Base-by-base conservation (phyloP, 2,797 vertebrate species). In the Pampus argenteus region DNA sequence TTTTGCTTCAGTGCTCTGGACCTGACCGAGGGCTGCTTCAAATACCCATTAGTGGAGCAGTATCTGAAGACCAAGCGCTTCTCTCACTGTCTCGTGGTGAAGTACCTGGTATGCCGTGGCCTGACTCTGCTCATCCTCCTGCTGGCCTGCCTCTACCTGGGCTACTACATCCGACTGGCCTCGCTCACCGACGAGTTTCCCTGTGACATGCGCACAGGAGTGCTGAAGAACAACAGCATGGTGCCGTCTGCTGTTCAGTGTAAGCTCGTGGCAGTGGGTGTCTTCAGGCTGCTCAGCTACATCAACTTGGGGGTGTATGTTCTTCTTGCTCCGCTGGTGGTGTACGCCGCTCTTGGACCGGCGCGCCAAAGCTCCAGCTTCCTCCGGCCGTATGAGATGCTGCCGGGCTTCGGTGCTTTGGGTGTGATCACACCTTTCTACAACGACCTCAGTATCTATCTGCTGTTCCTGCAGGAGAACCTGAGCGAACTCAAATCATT, bases 11-110 rank as follows among this genome's bases (percentile, higher is more conserved):
- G 96, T 86, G 90, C 93, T 60, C 91, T 95, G 94, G 98, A 98
- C 59, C 87, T 97, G 79, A 89, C 95, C 0, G 97, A 98, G 86
- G 93, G 93, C 86, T 94, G 96, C 86, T 97, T 97, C 80, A 97
- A 97, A 75, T 98, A 97, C 74, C 98, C 97, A 9, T 94, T 99
- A 48, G 97, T 98, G 83, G 97, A 98, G 79, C 97, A 98, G 82
- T 99, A 99, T 82, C 91, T 99, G 87, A 97, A 96, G 91, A 97
- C 96, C 0, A 99, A 99, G 86, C 95, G 92, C 56, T 90, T 83
- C 59, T 95, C 95, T 11, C 92, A 63, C 67, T 66, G 82, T 54
- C 91, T 99, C 7, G 95, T 97, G 26, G 42, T 93, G 18, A 96
- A 94, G 58, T 99, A 99, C 81, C 86, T 98, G 25, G 79, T 84